Percentiles rank a stretch among this genome's conserved stretches.
Evolutionary conservation across 1,140 invertebrate genomes (phyloP).

Genomic region (Elymnias hypermnestra): DNA sequence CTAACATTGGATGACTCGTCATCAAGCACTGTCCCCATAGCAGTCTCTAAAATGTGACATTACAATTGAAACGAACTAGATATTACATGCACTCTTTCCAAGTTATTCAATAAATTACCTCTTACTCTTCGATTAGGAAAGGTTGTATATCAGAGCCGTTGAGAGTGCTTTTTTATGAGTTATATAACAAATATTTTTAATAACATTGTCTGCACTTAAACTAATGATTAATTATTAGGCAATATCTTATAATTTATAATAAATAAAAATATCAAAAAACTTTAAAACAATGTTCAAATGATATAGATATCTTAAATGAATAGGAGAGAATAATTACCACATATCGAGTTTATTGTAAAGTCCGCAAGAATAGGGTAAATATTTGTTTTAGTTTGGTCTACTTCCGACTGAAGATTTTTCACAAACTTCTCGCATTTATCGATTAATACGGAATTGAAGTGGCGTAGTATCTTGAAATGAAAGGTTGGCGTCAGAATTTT

Average conservation of each 20-base stretch:
- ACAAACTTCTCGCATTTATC: constrained; percentile 29
- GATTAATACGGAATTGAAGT: constrained; percentile 73
- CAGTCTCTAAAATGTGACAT: constrained; percentile 32
- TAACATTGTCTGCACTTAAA: no score
- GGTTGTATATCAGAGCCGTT: no score
- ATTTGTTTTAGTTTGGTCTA: neutral
- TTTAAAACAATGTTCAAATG: neutral
- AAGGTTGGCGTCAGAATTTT: constrained; percentile 32
- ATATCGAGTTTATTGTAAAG: constrained; percentile 29
- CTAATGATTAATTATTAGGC: no score
- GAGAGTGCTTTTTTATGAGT: no score
- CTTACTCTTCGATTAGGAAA: no score
- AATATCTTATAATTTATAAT: neutral
- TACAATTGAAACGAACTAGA: no score
- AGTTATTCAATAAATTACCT: no score
- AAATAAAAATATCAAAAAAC: neutral
- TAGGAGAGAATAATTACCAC: constrained; percentile 20
- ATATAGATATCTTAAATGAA: no score
- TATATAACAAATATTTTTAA: no score
- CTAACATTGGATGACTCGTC: constrained; percentile 18
- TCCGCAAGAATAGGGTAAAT: constrained; percentile 9
- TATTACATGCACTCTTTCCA: no score
- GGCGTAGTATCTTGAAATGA: constrained; percentile 79
- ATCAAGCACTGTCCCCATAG: constrained; percentile 31
- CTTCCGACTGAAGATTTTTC: neutral